Base-by-base conservation (phyloP, 2,113 vertebrate species). In the Catagonus wagneri region DNA sequence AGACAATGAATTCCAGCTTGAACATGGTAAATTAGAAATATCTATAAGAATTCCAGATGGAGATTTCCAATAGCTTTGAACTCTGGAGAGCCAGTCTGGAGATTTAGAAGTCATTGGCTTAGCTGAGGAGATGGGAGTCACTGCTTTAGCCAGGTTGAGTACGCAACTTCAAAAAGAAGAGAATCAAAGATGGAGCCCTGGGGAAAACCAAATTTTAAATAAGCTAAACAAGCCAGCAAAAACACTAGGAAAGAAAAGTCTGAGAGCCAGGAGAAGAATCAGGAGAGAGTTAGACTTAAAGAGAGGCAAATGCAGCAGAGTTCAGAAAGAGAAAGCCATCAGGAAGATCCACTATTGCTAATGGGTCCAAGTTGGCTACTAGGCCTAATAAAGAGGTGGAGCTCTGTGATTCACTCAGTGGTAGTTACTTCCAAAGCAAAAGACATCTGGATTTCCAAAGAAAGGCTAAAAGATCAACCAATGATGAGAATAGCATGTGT, bases 381-480 rank as follows among this genome's bases (percentile, higher is more conserved):
- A 81, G 7, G 19, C 15, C 29, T 93, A 44, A 56, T 27, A 44
- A 93, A 89, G 68, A 72, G 39, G n/a, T 92, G 7, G 27, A 7
- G 20, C 20, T 83, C 15, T 39, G 13, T 32, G 34, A 90, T n/a
- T 58, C 50, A 83, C 29, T 19, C 23, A 91, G 36, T n/a, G 4
- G 39, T 79, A 13, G 32, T 56, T 79, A 61, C 16, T 93, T 92
- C 83, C 36, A 84, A 95, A 39, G 58, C 44, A 65, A 93, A 83
- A 84, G 22, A 72, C n/a, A 19, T 54, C 69, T n/a, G 19, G 11
- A 84, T 25, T 93, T 65, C 7, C 8, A 74, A 90, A 84, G 19
- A 80, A 88, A 97, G 80, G 16, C 52, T 83, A 61, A 74, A 92
- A 84, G 44, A 74, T 83, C 58, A 88, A 52, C 39, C 61, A 89